Evolutionary conservation across 2,888 invertebrate species (phyloP).

Genomic region (Digitonthophagus gazella): DNA sequence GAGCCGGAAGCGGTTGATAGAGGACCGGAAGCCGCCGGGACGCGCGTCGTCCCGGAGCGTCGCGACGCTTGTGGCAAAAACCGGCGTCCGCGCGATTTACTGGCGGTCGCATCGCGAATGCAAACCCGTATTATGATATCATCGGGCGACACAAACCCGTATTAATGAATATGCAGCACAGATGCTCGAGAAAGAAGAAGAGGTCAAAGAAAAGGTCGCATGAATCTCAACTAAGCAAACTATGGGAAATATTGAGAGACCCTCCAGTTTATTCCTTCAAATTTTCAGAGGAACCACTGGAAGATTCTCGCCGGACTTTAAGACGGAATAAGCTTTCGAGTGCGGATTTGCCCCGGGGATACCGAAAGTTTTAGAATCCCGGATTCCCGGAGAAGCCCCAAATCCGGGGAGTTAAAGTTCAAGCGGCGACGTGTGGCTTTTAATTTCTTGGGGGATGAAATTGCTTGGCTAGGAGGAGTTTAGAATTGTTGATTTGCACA

Average conservation of each 20-base stretch:
- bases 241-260: neutral
- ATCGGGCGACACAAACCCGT: neutral
- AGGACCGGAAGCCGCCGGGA: constrained; percentile 26
- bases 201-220: constrained; percentile 8
- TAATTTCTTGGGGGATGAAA: neutral
- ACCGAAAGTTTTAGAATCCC: neutral
- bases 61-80: constrained; percentile 32
- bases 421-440: neutral
- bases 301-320: neutral
- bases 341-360: neutral
- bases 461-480: neutral
- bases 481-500: too few species aligned
- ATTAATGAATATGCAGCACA: constrained; percentile 15
- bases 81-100: constrained; percentile 28
- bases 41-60: constrained; percentile 39
- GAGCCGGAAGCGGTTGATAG: constrained; percentile 37
- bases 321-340: neutral
- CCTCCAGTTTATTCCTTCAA: too few species aligned
- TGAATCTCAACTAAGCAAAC: constrained; percentile 15
- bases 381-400: neutral
- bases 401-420: neutral
- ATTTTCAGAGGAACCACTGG: too few species aligned
- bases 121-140: constrained; percentile 16
- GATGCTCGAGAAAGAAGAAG: constrained; percentile 14
- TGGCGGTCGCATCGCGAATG: constrained; percentile 33